Conservation (phyloP, 1,140 invertebrate genomes). For the Bombus turneri region DNA sequence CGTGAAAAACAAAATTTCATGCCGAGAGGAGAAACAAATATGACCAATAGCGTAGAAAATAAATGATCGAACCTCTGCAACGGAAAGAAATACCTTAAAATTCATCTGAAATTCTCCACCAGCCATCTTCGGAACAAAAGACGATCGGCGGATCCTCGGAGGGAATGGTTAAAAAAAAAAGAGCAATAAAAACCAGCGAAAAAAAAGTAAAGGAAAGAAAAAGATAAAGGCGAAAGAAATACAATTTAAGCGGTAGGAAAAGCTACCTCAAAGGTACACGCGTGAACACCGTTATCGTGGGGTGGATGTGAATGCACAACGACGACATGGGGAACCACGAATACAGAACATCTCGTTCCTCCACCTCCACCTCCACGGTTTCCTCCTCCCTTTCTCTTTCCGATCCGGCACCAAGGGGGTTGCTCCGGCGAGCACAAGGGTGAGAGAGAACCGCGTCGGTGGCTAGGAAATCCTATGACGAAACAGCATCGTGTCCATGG, state of each 20-base stretch:
- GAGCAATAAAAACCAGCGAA: neutral
- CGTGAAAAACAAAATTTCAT: too few relatives aligned
- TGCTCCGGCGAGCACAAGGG: too few relatives aligned
- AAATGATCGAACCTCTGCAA: too few relatives aligned
- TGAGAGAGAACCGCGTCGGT: neutral
- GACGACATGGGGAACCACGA: slow-evolving; percentile 56
- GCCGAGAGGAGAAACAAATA: too few relatives aligned
- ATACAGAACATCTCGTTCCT: slow-evolving; percentile 43
- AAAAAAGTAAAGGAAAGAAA: neutral
- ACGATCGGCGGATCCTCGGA: neutral
- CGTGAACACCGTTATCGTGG: slow-evolving; percentile 51
- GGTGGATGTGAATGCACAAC: slow-evolving; percentile 47
- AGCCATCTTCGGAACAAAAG: neutral
- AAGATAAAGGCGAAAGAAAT: slow-evolving; percentile 26
- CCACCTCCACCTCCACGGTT: neutral
- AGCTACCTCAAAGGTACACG: slow-evolving; percentile 39
- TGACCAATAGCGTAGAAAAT: too few relatives aligned
- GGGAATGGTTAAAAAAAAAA: too few relatives aligned
- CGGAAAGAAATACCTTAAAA: too few relatives aligned
- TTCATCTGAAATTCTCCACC: too few relatives aligned
- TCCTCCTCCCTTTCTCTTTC: neutral
- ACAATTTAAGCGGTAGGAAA: slow-evolving; percentile 44
- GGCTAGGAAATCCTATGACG: neutral
- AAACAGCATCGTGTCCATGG: slow-evolving; percentile 68
- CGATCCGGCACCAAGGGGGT: neutral